These are phyloP conservation scores for Mola mola DNA, from an alignment of 2,113 vertebrate genomes.

Conservation along the genomic window DNA sequence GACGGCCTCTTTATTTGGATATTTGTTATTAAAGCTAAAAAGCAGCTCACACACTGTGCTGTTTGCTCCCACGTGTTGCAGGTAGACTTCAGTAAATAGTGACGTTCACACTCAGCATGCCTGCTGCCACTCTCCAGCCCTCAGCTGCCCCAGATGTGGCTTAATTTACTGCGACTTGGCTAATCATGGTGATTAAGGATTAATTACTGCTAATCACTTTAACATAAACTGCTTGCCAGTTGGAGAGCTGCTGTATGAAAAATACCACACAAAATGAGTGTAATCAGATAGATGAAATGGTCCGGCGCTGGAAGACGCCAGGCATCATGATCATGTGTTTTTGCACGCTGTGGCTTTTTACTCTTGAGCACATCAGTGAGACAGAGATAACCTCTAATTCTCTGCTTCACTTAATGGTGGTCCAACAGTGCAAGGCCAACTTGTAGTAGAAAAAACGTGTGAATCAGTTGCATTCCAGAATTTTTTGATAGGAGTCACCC, in stretches of 20 bases:
- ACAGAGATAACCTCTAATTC: conserved; percentile 23
- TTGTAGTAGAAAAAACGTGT: no score
- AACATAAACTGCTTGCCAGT: conserved; percentile 99
- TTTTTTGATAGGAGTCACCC: background rate
- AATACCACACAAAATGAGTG: conserved; percentile 85
- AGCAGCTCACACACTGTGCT: conserved; percentile 1
- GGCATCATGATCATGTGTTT: conserved; percentile 4
- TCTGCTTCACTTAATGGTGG: conserved; percentile 18
- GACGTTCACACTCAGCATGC: conserved; percentile 86
- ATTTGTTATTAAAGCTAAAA: no score
- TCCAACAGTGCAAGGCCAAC: no score
- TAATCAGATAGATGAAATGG: conserved; percentile 48
- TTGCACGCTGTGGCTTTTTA: conserved; percentile 16
- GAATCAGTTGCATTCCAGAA: background rate
- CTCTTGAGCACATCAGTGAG: conserved; percentile 33
- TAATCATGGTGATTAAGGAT: conserved; percentile 99
- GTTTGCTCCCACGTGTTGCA: conserved; percentile 75
- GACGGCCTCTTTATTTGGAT: no score
- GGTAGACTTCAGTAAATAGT: conserved; percentile 88
- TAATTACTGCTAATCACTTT: conserved; percentile 99
- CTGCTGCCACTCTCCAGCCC: conserved; percentile 83
- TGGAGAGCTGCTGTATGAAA: conserved; percentile 94
- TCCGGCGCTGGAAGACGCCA: conserved; percentile 15
- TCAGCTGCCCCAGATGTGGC: conserved; percentile 98
- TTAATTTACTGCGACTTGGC: conserved; percentile 99